Evolutionary conservation across 2,888 invertebrate genomes (phyloP), one percentile per base, ranked within the genome.

Genomic region (Pammene fasciana): DNA sequence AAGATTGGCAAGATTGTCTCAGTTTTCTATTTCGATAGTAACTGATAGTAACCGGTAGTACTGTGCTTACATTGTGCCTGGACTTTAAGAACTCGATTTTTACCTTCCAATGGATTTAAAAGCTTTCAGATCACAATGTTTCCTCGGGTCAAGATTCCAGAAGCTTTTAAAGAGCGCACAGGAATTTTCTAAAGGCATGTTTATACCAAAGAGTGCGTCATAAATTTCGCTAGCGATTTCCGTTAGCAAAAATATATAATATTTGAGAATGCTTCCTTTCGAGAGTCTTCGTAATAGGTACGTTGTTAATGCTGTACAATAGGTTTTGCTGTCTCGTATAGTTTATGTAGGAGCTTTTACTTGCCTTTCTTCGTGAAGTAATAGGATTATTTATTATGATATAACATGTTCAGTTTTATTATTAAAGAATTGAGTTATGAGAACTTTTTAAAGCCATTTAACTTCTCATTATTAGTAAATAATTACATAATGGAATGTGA

Each of bases 221-320:
- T 86, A 82, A 85, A 82, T 86, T 84, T 80, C 78, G 74, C 74
- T 79, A 81, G 83, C 80, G 79, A 82, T 83, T 85, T 86, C 83
- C 82, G 80, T 77, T 74, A 75, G 76, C 71, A 72, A 78, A 50
- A 76, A 79, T 81, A 79, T 81, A 82, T 79, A 82, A 82, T 81
- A 77, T 80, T 77, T 75, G 76, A 75, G 71, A 78, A 78, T 76
- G 72, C 65, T 80, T 79, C 79, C 79, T 61, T 71, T 73, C 72
- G 71, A 72, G 72, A 71, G 65, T 52, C 65, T 54, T 48, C 67
- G 62, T 41, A 65, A 46, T 48, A 43, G 41, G 62, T 41, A 65
- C 43, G 52, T 57, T 48, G 64, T 64, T 13, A 59, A 45, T 38
- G 9, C 9, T 38, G 7, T 38, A 38, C 9, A 9, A 3, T 9